A percentile compares a stretch with the other conserved stretches of the same genome.
These are phyloP conservation scores for Sakesphorus luctuosus DNA, from an alignment of 2,113 vertebrate species.

Conservation along the genomic window DNA sequence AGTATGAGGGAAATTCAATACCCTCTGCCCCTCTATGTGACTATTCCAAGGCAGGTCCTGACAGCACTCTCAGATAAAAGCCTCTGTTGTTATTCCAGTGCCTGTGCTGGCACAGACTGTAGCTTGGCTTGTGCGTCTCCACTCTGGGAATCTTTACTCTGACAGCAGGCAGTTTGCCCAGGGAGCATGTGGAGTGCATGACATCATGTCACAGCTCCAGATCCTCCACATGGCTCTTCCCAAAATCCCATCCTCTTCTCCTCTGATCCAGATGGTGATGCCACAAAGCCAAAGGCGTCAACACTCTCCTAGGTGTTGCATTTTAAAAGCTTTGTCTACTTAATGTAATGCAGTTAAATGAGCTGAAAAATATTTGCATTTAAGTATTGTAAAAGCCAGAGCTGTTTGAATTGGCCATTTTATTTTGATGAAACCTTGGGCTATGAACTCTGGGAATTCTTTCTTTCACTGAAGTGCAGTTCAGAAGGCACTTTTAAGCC, in stretches of 20 bases:
- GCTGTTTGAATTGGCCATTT: not conserved
- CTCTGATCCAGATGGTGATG: not conserved
- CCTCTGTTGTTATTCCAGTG: not conserved
- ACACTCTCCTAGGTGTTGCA: not conserved
- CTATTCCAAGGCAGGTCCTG: not conserved
- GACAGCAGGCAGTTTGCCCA: not conserved
- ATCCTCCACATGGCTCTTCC: not conserved
- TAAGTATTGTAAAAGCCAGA: not conserved
- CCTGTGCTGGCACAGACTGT: not conserved
- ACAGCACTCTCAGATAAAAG: not conserved
- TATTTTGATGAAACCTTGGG: not conserved
- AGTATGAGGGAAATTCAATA: not conserved
- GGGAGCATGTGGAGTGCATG: not conserved
- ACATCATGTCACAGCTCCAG: not conserved
- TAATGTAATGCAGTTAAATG: not conserved
- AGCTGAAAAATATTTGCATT: not conserved
- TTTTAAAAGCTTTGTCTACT: not conserved
- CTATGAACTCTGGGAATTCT: not conserved
- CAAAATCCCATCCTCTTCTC: not conserved
- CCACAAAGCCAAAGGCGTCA: not conserved
- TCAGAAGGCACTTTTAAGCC: not conserved
- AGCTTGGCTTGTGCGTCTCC: not conserved
- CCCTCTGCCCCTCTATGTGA: not conserved
- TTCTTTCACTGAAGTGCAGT: not conserved
- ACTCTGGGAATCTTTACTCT: not conserved